Percentiles rank a stretch among this genome's conserved stretches.
phyloP scores from a whole-genome alignment of 2,113 vertebrate genomes.

The Oryzias woworae region DNA sequence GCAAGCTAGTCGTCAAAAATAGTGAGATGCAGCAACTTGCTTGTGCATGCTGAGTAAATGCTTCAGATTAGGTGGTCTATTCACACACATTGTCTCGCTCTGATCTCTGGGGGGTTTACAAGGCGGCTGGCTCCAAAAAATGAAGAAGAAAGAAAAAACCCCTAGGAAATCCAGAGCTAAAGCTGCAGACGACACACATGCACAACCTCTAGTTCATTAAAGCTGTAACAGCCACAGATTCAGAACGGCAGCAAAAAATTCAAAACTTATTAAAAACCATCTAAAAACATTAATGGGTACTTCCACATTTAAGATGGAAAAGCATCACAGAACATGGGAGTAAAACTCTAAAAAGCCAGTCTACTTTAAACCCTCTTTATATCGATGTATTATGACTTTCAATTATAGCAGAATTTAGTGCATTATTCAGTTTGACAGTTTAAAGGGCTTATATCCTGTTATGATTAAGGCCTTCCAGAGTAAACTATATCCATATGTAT shows the following conservation, averaged over 20 bases:
- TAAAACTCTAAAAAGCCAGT: too few species aligned
- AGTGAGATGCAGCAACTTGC: background rate
- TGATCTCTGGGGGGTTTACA: background rate
- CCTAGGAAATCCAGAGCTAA: background rate
- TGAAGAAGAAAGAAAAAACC: background rate
- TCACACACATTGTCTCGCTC: background rate
- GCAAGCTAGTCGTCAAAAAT: background rate
- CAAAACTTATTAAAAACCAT: too few species aligned
- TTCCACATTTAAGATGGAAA: too few species aligned
- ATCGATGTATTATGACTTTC: too few species aligned
- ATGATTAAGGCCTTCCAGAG: too few species aligned
- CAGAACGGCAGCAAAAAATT: conserved; percentile 35
- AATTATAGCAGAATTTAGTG: too few species aligned
- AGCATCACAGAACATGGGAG: too few species aligned
- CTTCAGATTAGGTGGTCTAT: background rate
- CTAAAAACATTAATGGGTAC: too few species aligned
- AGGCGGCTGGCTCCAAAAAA: background rate
- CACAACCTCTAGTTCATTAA: background rate
- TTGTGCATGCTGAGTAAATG: background rate
- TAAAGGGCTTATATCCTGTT: too few species aligned
- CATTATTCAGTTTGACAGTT: too few species aligned
- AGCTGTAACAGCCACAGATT: background rate
- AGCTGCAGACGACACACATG: background rate
- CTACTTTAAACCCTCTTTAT: too few species aligned
- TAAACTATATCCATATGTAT: too few species aligned